Conservation (phyloP, 1,140 invertebrate genomes). For the Aphis craccivora region DNA sequence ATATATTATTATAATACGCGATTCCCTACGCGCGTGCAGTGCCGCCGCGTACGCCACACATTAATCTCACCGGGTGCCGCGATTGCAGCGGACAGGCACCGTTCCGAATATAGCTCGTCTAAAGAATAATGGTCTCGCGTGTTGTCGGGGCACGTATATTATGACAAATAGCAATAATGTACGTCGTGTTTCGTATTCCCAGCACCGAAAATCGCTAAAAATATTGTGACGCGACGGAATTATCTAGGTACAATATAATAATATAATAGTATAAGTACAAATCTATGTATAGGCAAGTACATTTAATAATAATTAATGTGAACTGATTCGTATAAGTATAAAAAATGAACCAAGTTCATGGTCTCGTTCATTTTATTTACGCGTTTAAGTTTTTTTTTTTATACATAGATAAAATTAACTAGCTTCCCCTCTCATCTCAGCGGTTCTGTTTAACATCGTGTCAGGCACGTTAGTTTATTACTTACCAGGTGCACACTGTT, state of each 20-base stretch:
- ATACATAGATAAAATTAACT: not conserved
- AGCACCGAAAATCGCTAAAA: not conserved
- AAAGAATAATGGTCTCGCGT: not conserved
- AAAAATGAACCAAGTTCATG: not conserved
- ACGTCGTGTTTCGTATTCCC: no score
- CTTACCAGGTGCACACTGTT: not conserved
- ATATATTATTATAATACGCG: not conserved
- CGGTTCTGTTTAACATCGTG: not conserved
- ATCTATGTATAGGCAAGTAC: no score
- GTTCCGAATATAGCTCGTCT: conserved; percentile 22
- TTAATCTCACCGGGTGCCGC: not conserved
- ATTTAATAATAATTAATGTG: not conserved
- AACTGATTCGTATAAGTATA: not conserved
- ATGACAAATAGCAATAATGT: not conserved
- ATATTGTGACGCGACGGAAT: not conserved
- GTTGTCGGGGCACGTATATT: not conserved
- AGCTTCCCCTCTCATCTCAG: not conserved
- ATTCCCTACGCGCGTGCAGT: not conserved
- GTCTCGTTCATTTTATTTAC: not conserved
- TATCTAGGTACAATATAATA: no score
- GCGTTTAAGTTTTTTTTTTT: not conserved
- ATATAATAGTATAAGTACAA: no score
- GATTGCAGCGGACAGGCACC: conserved; percentile 5
- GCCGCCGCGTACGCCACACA: not conserved
- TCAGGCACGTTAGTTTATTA: not conserved